Conservation (phyloP, 1,140 invertebrate genomes). For the Drosophila punjabiensis region DNA sequence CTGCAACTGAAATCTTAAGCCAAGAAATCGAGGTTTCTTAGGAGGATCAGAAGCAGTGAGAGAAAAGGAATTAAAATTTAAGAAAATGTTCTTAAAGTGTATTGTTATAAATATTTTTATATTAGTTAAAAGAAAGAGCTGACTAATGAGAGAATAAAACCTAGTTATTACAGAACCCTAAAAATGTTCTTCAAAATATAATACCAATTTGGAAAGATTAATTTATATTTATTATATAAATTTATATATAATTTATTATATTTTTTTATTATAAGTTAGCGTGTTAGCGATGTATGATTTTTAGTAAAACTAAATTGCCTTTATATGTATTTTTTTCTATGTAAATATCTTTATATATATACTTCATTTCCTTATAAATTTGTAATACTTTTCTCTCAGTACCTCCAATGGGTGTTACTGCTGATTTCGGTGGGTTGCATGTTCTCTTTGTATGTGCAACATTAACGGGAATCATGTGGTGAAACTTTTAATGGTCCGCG, state of each 20-base stretch:
- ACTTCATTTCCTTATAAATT: background rate
- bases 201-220: no score
- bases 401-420: slow-evolving; percentile 32
- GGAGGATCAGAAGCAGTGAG: slow-evolving; percentile 27
- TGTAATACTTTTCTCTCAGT: slow-evolving; percentile 1
- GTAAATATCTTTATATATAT: background rate
- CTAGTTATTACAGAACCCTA: no score
- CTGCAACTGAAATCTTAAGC: slow-evolving; percentile 45
- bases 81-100: background rate
- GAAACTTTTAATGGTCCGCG: slow-evolving; percentile 69
- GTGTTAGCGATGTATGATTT: no score
- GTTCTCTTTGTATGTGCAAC: slow-evolving; percentile 49
- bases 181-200: no score
- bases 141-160: no score
- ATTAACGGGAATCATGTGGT: slow-evolving; percentile 72
- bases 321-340: no score
- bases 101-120: background rate
- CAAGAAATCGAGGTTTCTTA: slow-evolving; percentile 31
- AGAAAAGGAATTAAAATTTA: background rate
- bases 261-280: no score
- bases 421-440: slow-evolving; percentile 48
- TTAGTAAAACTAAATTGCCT: no score
- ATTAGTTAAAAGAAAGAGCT: no score
- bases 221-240: no score
- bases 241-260: no score